These are phyloP conservation scores for Homarus gammarus DNA, from an alignment of 2,888 invertebrate genomes.

Conservation along the genomic window DNA sequence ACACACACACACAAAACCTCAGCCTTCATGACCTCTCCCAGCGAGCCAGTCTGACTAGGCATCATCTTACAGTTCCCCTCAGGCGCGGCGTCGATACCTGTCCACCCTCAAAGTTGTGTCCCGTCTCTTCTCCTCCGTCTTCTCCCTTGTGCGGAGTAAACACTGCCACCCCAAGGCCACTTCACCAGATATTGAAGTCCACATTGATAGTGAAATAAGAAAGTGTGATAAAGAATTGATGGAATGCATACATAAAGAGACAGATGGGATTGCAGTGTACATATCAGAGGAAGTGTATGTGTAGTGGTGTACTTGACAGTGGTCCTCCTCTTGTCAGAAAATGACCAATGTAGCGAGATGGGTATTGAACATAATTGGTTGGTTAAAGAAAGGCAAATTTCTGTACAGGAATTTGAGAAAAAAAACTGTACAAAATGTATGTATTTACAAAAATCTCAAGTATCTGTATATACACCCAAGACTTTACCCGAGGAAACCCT, in stretches of 20 bases:
- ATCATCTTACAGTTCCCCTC: conserved; percentile 69
- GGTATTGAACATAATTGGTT: not conserved
- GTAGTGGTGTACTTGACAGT: conserved; percentile 23
- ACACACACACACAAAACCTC: not conserved
- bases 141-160: conserved; percentile 68
- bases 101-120: conserved; percentile 76
- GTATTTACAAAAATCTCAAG: not conserved
- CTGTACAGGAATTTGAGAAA: not conserved
- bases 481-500: conserved; percentile 42
- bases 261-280: conserved; percentile 56
- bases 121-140: conserved; percentile 73
- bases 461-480: conserved; percentile 46
- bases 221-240: conserved; percentile 61
- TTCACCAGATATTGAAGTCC: conserved; percentile 51
- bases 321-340: not conserved
- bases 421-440: conserved; percentile 10
- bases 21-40: not conserved
- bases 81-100: conserved; percentile 71
- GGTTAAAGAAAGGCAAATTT: not conserved
- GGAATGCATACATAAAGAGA: conserved; percentile 41
- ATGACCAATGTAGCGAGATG: not conserved
- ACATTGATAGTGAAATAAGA: conserved; percentile 67
- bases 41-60: conserved; percentile 41
- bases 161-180: conserved; percentile 52
- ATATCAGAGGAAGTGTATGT: conserved; percentile 70